phyloP scores from a whole-genome alignment of 2,888 invertebrate genomes.

The Drosophila mercatorum region DNA sequence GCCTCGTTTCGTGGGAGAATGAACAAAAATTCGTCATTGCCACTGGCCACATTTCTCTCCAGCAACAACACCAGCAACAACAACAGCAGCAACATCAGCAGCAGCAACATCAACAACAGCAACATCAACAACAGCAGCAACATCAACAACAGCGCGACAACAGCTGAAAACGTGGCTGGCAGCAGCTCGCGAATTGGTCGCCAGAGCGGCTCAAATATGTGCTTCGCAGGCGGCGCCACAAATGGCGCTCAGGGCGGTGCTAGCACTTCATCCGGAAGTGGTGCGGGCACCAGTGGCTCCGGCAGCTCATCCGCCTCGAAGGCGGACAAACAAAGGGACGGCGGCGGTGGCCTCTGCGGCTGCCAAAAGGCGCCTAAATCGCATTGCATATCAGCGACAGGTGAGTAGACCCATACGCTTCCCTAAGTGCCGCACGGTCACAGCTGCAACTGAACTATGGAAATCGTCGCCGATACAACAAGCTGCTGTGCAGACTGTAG shows the following conservation, averaged over 20 bases:
- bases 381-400: conserved; percentile 85
- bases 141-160: conserved; percentile 16
- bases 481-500: not conserved
- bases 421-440: not conserved
- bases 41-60: conserved; percentile 81
- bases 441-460: not conserved
- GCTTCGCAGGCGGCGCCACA: conserved; percentile 37
- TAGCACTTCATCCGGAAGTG: conserved; percentile 37
- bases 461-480: not conserved
- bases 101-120: conserved; percentile 30
- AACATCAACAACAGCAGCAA: conserved; percentile 21
- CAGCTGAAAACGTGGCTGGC: conserved; percentile 17
- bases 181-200: conserved; percentile 36
- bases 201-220: conserved; percentile 37
- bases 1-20: conserved; percentile 55
- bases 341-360: conserved; percentile 81
- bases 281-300: conserved; percentile 14
- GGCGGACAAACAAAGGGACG: conserved; percentile 80
- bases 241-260: conserved; percentile 50
- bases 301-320: conserved; percentile 28
- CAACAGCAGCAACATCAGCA: conserved; percentile 33
- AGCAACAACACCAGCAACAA: conserved; percentile 20
- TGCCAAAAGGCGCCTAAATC: conserved; percentile 85
- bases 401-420: conserved; percentile 64
- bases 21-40: conserved; percentile 83